Conservation (phyloP, 2,888 invertebrate species). For the Odontocolon sp. region DNA sequence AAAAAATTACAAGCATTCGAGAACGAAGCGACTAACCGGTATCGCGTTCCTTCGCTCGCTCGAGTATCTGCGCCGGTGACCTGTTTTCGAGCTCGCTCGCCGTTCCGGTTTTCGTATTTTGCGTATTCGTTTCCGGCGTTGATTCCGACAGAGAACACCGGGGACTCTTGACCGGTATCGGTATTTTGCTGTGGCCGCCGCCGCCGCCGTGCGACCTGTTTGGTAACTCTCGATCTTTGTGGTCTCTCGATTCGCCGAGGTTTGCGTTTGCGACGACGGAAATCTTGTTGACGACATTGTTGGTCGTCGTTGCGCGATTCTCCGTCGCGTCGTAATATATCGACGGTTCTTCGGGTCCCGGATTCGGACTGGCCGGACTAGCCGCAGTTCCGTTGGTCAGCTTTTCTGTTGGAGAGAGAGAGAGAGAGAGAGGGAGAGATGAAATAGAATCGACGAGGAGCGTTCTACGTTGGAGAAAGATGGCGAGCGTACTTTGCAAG, state of each 20-base stretch:
- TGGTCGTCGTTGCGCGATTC: conserved; percentile 81
- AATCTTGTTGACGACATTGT: conserved; percentile 69
- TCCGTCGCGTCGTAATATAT: conserved; percentile 92
- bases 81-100: conserved; percentile 73
- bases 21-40: conserved; percentile 70
- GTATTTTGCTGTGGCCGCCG: conserved; percentile 86
- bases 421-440: not conserved
- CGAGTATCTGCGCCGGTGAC: conserved; percentile 63
- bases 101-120: conserved; percentile 71
- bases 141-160: conserved; percentile 77
- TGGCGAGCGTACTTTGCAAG: conserved; percentile 74
- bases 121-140: conserved; percentile 75
- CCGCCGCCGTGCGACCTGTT: conserved; percentile 79
- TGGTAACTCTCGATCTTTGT: conserved; percentile 66
- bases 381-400: conserved; percentile 77
- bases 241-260: conserved; percentile 74
- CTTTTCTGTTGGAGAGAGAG: conserved; percentile 72
- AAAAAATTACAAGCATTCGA: conserved; percentile 50
- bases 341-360: conserved; percentile 88
- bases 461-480: not conserved
- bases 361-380: conserved; percentile 81
- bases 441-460: not conserved
- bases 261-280: conserved; percentile 67
- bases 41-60: conserved; percentile 74
- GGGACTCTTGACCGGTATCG: conserved; percentile 83